phyloP scores from a whole-genome alignment of 2,888 invertebrate species.

The Melipona bicolor region DNA sequence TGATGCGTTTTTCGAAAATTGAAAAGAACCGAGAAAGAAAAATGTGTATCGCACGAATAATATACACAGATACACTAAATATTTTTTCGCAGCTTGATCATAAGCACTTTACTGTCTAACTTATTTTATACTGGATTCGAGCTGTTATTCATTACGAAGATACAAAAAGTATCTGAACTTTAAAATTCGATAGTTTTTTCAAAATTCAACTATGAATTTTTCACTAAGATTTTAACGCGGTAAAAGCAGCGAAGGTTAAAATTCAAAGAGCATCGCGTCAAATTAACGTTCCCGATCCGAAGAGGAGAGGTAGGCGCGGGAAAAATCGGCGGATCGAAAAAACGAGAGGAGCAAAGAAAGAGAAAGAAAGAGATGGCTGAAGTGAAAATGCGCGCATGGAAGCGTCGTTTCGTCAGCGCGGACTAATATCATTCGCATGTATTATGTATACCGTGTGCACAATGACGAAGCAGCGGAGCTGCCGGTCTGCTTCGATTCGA shows the following conservation, averaged over 20 bases:
- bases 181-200: too few relatives aligned
- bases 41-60: not conserved
- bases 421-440: conserved; percentile 68
- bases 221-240: not conserved
- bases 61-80: too few relatives aligned
- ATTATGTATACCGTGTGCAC: conserved; percentile 67
- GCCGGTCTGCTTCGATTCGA: conserved; percentile 62
- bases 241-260: not conserved
- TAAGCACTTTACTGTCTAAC: too few relatives aligned
- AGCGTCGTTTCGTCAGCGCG: conserved; percentile 51
- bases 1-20: not conserved
- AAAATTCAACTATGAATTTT: too few relatives aligned
- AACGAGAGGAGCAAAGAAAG: not conserved
- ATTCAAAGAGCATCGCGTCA: conserved; percentile 23
- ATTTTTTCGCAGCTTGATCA: too few relatives aligned
- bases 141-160: too few relatives aligned
- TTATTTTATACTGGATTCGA: too few relatives aligned
- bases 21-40: not conserved
- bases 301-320: not conserved
- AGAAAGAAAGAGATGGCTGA: not conserved
- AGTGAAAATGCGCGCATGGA: conserved; percentile 42
- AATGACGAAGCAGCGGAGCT: conserved; percentile 56
- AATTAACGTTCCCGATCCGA: conserved; percentile 47
- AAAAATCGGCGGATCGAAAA: too few relatives aligned
- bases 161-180: too few relatives aligned